A percentile compares a stretch with the other conserved stretches of the same genome.
Conservation (phyloP, 2,888 invertebrate species). For the Aproaerema taeniolella region DNA sequence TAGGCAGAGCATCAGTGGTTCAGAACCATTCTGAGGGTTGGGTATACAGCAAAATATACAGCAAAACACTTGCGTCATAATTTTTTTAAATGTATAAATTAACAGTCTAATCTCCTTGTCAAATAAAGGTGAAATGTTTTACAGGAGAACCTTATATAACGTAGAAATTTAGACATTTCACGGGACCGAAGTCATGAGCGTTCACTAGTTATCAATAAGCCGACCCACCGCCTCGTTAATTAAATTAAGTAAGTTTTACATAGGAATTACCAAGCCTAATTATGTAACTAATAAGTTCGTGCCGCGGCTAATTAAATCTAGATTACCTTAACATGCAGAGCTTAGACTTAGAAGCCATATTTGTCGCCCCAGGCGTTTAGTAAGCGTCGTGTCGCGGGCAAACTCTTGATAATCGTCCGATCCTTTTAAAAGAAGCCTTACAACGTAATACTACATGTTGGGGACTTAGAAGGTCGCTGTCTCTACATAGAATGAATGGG, state of each 20-base stretch:
- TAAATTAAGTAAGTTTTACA: no score
- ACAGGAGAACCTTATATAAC: no score
- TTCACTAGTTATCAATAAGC: background rate
- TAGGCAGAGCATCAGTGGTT: no score
- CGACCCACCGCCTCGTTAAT: background rate
- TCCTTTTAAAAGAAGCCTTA: conserved; percentile 68
- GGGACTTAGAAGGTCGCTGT: conserved; percentile 46
- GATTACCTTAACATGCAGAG: conserved; percentile 26
- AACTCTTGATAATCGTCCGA: conserved; percentile 50
- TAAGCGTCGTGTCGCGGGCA: conserved; percentile 38
- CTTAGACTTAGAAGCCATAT: conserved; percentile 33
- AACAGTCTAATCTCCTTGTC: no score
- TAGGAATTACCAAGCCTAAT: conserved; percentile 4
- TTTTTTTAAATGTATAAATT: no score
- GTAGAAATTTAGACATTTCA: background rate
- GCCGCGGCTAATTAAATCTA: conserved; percentile 27
- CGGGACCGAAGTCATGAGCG: background rate
- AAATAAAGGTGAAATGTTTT: no score
- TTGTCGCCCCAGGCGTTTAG: conserved; percentile 34
- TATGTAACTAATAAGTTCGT: conserved; percentile 13
- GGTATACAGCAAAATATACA: no score
- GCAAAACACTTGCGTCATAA: no score
- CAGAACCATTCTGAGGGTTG: no score
- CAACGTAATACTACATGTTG: conserved; percentile 35
- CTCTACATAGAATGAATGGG: conserved; percentile 42